Evolutionary conservation across 2,888 invertebrate genomes (phyloP), one percentile per base, ranked within the genome.

Genomic region (Ophraella communa): DNA sequence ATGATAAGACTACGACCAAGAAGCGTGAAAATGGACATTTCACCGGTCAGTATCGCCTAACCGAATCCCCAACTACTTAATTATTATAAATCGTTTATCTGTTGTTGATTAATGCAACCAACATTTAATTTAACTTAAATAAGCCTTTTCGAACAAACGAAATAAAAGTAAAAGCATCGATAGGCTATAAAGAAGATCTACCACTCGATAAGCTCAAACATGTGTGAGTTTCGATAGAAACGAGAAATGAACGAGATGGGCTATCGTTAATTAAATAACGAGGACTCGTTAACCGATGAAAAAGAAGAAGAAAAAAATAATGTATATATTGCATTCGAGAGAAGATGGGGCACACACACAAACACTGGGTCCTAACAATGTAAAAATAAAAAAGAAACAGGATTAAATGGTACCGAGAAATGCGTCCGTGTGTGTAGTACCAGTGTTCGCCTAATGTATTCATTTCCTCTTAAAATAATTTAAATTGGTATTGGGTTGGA

Each of bases 241-340:
- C 80, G 76, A 77, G 78, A 75, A 74, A 78, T 74, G 76, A 73
- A 76, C 76, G 68, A 66, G 67, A 80, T 76, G 77, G 77, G 71
- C 74, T 76, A 75, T 79, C 79, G 79, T 81, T 82, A 82, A 82
- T 82, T 82, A 82, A 82, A 82, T 81, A 81, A 81, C 81, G 77
- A 80, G 70, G 66, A 79, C 71, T 75, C 79, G 77, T 77, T 78
- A 60, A 79, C 77, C 77, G 77, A 77, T 73, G 64, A 64, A 62
- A 74, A 68, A 63, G 23, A 51, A 69, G 55, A 66, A 71, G 68
- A 64, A 68, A 70, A 69, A 70, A 27, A 17, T 14, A 10, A 66
- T 51, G 59, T 30, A 27, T 49, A 51, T 51, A 67, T 56, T 63
- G 23, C 52, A 45, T 65, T 61, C 63, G 68, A 68, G 66, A 65